Evolutionary conservation across 1,140 invertebrate genomes (phyloP).

Genomic region (Galleria mellonella): DNA sequence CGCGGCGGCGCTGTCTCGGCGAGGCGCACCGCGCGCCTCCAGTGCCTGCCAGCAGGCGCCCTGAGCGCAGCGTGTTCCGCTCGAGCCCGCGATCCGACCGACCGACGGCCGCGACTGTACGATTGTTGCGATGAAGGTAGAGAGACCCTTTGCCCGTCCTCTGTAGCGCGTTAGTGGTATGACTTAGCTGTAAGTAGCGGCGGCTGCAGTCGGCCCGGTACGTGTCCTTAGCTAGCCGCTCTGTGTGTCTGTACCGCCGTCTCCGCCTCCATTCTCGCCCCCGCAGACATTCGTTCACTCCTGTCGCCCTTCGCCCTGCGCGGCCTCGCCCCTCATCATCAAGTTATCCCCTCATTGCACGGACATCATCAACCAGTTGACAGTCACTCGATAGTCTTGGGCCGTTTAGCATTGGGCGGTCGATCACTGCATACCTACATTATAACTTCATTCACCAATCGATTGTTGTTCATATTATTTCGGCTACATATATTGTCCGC

Average conservation of each 20-base stretch:
- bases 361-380: not conserved
- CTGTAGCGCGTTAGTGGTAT: conserved; percentile 55
- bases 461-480: too few species aligned
- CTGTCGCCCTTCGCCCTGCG: not conserved
- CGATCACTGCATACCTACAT: too few species aligned
- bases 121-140: conserved; percentile 66
- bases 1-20: not conserved
- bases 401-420: too few species aligned
- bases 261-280: conserved; percentile 7
- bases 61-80: conserved; percentile 20
- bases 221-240: conserved; percentile 37
- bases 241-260: conserved; percentile 15
- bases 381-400: too few species aligned
- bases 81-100: conserved; percentile 9
- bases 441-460: too few species aligned
- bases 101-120: conserved; percentile 14
- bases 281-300: not conserved
- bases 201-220: conserved; percentile 40
- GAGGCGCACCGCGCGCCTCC: conserved; percentile 3
- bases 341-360: not conserved
- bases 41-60: conserved; percentile 26
- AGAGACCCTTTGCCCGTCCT: conserved; percentile 27
- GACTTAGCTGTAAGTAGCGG: conserved; percentile 48
- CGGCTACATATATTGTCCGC: too few species aligned
- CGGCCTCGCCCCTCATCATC: conserved; percentile 10